These are phyloP conservation scores for Eupeodes latifasciatus DNA, from an alignment of 2,888 invertebrate genomes.

Conservation along the genomic window DNA sequence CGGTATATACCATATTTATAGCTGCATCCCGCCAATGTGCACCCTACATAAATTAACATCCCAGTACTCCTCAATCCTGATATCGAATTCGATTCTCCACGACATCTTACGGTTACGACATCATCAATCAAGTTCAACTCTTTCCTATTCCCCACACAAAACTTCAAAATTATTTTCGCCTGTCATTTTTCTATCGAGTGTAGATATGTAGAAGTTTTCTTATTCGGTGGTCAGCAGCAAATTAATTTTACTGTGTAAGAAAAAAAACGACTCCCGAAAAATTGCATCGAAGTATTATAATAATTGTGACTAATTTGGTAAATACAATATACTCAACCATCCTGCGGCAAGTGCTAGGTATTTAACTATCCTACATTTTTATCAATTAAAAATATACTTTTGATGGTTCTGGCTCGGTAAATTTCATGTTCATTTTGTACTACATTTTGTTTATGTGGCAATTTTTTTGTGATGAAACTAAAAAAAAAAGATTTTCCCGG, in stretches of 20 bases:
- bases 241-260: slow-evolving; percentile 63
- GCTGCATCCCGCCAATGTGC: neutral
- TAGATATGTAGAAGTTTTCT: slow-evolving; percentile 51
- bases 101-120: slow-evolving; percentile 17
- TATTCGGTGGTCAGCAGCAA: slow-evolving; percentile 55
- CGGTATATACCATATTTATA: too few species aligned
- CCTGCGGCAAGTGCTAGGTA: neutral
- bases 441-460: slow-evolving; percentile 80
- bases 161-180: slow-evolving; percentile 52
- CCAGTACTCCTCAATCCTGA: slow-evolving; percentile 4
- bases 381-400: neutral
- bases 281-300: slow-evolving; percentile 34
- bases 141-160: slow-evolving; percentile 21
- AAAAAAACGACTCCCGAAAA: slow-evolving; percentile 27
- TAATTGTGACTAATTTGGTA: slow-evolving; percentile 51
- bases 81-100: neutral
- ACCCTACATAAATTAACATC: neutral
- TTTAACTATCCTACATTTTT: neutral
- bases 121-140: slow-evolving; percentile 10
- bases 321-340: slow-evolving; percentile 23
- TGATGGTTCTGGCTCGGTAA: slow-evolving; percentile 16
- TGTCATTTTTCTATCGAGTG: slow-evolving; percentile 58
- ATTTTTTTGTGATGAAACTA: slow-evolving; percentile 72
- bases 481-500: slow-evolving; percentile 49
- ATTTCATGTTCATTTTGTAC: slow-evolving; percentile 23